A percentile compares a stretch with the other conserved stretches of the same genome.
Conservation (phyloP, 2,113 vertebrate genomes). For the Bombycilla garrulus region DNA sequence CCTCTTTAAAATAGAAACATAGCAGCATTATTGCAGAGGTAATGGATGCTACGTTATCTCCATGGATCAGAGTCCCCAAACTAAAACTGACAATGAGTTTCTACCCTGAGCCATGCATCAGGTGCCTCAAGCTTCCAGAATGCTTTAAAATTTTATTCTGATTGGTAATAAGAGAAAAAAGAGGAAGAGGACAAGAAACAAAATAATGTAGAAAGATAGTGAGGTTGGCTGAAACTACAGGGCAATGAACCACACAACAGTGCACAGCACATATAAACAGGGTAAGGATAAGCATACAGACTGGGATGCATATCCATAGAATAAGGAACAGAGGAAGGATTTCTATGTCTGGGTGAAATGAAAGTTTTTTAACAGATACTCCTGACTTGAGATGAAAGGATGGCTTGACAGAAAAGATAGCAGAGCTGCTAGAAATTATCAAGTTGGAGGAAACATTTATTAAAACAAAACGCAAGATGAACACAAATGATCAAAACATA, state of each 20-base stretch:
- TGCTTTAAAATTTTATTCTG: background rate
- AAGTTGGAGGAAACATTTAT: background rate
- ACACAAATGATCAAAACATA: background rate
- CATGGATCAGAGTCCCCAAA: background rate
- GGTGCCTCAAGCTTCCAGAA: background rate
- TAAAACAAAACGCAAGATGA: background rate
- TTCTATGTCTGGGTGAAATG: background rate
- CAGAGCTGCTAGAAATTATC: background rate
- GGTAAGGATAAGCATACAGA: background rate
- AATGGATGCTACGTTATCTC: background rate
- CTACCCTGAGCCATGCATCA: background rate
- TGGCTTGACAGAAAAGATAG: background rate
- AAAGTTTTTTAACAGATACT: background rate
- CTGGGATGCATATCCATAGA: background rate
- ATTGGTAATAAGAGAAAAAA: background rate
- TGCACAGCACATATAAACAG: background rate
- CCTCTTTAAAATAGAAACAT: conserved; percentile 79
- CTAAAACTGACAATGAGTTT: background rate
- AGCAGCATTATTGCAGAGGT: background rate
- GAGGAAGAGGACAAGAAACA: background rate
- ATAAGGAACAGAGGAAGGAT: background rate
- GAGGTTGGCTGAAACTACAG: background rate
- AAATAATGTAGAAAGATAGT: background rate
- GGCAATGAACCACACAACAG: background rate
- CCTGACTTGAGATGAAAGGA: background rate